phyloP scores from a whole-genome alignment of 1,140 invertebrate species.

The Anagrus nilaparvatae region DNA sequence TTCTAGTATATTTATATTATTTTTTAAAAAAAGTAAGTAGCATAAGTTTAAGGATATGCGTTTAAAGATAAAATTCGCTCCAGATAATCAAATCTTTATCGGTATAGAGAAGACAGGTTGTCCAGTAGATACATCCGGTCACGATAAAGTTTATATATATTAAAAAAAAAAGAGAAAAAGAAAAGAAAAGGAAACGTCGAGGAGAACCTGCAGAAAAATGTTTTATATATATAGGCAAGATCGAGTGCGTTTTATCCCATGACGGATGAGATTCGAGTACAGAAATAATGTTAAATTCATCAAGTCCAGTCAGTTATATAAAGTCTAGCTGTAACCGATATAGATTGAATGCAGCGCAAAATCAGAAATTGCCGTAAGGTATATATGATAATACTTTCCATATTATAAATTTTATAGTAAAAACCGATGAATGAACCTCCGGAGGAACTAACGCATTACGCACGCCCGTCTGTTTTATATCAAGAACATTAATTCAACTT shows the following conservation, averaged over 20 bases:
- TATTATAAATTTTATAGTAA: slow-evolving; percentile 14
- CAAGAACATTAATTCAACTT: no score
- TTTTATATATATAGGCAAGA: no score
- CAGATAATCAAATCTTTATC: no score
- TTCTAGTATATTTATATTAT: no score
- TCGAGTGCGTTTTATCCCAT: slow-evolving; percentile 2
- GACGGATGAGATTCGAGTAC: slow-evolving; percentile 7
- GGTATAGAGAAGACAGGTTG: background rate
- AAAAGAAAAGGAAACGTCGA: no score
- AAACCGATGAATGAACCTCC: slow-evolving; percentile 38
- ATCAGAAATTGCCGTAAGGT: background rate
- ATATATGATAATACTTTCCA: background rate
- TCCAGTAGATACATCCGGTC: slow-evolving; percentile 10
- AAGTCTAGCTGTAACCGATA: slow-evolving; percentile 26
- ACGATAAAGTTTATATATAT: no score
- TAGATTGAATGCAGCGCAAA: no score
- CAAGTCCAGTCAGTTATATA: slow-evolving; percentile 16
- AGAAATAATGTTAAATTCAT: slow-evolving; percentile 5
- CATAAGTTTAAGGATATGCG: no score
- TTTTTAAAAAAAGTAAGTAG: no score
- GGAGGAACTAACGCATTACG: slow-evolving; percentile 27
- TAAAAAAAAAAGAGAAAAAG: no score
- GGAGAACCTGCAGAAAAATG: slow-evolving; percentile 24
- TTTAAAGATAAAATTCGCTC: no score
- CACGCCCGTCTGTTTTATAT: slow-evolving; percentile 15